Base-by-base conservation (phyloP, 2,113 vertebrate genomes). In the Turnix velox region DNA sequence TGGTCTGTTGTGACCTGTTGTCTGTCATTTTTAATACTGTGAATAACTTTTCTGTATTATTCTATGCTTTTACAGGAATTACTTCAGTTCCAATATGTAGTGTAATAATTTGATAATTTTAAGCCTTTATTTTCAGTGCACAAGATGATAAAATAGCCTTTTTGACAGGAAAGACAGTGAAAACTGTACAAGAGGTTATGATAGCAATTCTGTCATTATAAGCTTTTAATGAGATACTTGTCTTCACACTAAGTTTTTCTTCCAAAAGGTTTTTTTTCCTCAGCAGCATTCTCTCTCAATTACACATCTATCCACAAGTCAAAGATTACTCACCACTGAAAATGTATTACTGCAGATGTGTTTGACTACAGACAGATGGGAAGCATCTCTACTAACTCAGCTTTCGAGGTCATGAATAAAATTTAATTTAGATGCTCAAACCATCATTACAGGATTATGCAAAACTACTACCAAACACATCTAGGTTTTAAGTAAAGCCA, bases 281-380 rank as follows among this genome's bases (percentile, higher is more conserved):
- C 65, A 84, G 68, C 59, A 92, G 37, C 84, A 90, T 95, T 91
- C 73, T 87, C 68, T 94, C 87, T 78, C 63, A 80, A 84, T 92
- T 95, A 92, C 54, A 77, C 30, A 61, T 87, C 92, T 91, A 68
- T 95, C 55, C 51, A 87, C 40, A 87, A 81, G 90, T 90, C 93
- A 94, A 92, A 91, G 87, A 94, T 87, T 77, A 87, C 68, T 87
- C 68, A 74, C 72, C 81, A 76, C 87, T 84, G 68, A 84, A 92
- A 95, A 77, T 48, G 11, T 86, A 91, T 77, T 65, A 66, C 65
- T 94, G 85, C 73, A 92, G 81, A 92, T 80, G 92, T 74, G 84
- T 69, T 54, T 46, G 78, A 83, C 73, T 89, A 52, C 42, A 84
- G 87, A 81, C 90, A 88, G 92, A 94, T 81, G 69, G 81, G 84